phyloP scores from a whole-genome alignment of 1,140 invertebrate genomes.

The Drosophila ambigua region DNA sequence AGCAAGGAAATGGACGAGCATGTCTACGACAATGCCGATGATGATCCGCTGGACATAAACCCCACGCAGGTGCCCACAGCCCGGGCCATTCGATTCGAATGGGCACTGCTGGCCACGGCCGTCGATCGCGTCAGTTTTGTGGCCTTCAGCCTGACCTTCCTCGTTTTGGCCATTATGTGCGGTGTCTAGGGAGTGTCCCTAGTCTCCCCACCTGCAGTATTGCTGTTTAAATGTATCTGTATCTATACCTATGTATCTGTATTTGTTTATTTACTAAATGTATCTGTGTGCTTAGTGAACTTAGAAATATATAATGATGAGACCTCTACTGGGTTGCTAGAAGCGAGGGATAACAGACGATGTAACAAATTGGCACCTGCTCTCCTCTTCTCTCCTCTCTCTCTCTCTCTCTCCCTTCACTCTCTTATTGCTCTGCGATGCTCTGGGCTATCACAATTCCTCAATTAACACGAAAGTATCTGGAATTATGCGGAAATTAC shows the following conservation, averaged over 20 bases:
- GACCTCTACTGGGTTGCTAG: constrained; percentile 25
- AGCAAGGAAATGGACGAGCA: constrained; percentile 75
- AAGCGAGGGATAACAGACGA: constrained; percentile 55
- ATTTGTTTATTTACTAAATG: constrained; percentile 32
- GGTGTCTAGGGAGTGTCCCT: constrained; percentile 63
- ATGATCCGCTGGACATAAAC: constrained; percentile 73
- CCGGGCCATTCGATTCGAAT: constrained; percentile 85
- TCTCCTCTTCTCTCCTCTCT: constrained; percentile 31
- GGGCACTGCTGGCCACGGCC: constrained; percentile 86
- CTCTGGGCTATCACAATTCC: constrained; percentile 73
- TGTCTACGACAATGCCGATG: constrained; percentile 79
- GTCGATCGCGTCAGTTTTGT: constrained; percentile 87
- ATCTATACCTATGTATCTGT: not conserved
- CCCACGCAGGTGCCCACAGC: constrained; percentile 80
- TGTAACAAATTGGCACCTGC: constrained; percentile 63
- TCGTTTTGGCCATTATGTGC: constrained; percentile 85
- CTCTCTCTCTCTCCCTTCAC: constrained; percentile 7
- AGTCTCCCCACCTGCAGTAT: not conserved
- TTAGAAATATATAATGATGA: constrained; percentile 64
- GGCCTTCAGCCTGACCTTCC: constrained; percentile 84
- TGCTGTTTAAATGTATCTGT: not conserved
- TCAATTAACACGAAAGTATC: constrained; percentile 72
- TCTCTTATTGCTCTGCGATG: constrained; percentile 60
- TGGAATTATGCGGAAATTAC: constrained; percentile 60
- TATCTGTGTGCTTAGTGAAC: constrained; percentile 47